phyloP scores from a whole-genome alignment of 2,113 vertebrate genomes.

The Cygnus atratus region DNA sequence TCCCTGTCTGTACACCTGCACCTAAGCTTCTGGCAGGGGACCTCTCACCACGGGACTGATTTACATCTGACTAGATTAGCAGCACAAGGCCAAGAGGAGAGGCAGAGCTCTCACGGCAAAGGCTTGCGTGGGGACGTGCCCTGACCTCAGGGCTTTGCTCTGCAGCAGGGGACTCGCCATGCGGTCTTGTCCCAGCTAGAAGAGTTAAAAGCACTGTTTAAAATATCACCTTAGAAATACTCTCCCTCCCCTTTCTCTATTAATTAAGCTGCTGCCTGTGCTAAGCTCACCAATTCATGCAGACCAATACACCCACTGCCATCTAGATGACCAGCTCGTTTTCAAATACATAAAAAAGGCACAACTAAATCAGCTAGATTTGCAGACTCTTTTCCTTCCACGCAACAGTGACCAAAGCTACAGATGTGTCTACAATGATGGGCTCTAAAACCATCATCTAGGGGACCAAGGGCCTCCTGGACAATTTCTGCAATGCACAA shows the following conservation, averaged over 20 bases:
- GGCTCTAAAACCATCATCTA: background rate
- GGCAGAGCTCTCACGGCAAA: background rate
- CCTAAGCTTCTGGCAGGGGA: background rate
- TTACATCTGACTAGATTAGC: background rate
- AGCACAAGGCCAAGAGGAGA: background rate
- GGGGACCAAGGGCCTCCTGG: background rate
- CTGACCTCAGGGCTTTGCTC: background rate
- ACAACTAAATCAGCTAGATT: background rate
- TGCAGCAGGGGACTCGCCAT: background rate
- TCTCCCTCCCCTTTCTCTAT: background rate
- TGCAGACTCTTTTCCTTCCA: background rate
- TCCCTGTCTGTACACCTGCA: slow-evolving; percentile 42
- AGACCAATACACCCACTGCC: background rate
- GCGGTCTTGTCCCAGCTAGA: background rate
- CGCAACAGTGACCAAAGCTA: background rate
- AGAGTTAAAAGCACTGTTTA: background rate
- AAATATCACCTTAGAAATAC: background rate
- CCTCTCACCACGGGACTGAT: background rate
- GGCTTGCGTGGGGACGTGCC: background rate
- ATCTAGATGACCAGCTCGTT: background rate
- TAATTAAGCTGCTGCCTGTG: background rate
- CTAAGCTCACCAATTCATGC: background rate
- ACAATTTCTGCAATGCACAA: background rate
- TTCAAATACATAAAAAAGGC: background rate
- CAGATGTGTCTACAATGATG: background rate